These are phyloP conservation scores for Podabrus alpinus DNA, from an alignment of 2,888 invertebrate genomes.

Conservation along the genomic window DNA sequence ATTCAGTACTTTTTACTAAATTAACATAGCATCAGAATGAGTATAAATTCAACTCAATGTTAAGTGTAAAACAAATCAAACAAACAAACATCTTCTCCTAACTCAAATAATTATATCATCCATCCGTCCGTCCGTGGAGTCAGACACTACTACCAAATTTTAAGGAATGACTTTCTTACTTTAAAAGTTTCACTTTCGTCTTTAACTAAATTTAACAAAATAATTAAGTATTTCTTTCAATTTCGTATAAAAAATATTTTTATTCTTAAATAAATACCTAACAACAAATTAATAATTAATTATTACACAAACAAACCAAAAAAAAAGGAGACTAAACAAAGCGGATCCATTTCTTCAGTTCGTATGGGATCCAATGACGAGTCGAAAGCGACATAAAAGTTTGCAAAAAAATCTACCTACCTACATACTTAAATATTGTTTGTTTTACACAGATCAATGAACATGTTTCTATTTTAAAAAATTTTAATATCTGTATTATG, in stretches of 20 bases:
- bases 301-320: neutral
- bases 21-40: neutral
- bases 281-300: too few relatives aligned
- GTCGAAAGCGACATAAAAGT: neutral
- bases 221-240: neutral
- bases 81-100: neutral
- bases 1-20: conserved; percentile 17
- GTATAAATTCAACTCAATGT: neutral
- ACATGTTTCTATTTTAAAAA: neutral
- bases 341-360: neutral
- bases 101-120: neutral
- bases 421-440: neutral
- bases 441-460: conserved; percentile 6
- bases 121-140: neutral
- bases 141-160: neutral
- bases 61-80: conserved; percentile 13
- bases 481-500: conserved; percentile 16
- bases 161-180: neutral
- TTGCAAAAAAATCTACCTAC: neutral
- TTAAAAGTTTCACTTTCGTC: neutral
- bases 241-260: neutral
- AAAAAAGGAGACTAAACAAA: neutral
- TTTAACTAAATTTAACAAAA: neutral
- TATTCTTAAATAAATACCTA: neutral
- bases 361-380: neutral